Evolutionary conservation across 53 echinoderm and acorn worm genomes (phyloP), one percentile per base, ranked within the genome.

Genomic region (Mesocentrotus franciscanus): DNA sequence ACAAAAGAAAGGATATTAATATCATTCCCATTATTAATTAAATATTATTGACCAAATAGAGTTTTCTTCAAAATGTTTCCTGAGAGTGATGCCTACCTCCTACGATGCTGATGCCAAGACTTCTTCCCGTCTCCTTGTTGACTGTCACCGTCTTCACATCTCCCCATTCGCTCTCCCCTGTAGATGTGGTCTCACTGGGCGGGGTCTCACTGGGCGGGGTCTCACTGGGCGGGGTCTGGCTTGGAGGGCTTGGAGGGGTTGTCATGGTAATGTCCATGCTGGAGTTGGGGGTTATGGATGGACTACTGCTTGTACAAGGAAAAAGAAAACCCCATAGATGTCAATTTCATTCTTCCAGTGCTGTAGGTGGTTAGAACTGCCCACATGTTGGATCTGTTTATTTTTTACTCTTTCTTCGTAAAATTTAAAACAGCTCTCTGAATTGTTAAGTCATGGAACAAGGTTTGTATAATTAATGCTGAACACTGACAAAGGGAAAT

Each of bases 91-190:
- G 22, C 71, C 8, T 78, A 99, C 99, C 99, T 96, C 99, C 99
- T 0, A 99, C 96, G 71, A 99, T 99, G 87, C 99, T 99, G 95
- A 99, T 99, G 15, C 99, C 99, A 0, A 99, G 95, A 72, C 97
- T 98, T 83, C 95, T 96, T 20, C 96, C 96, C 1, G 96, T 95
- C 90, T 98, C 98, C 83, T 97, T 97, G 90, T 81, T 95, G 71
- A 99, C 95, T 12, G 94, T 92, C 61, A 99, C 99, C 10, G 96
- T 97, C 36, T 97, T 95, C 60, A 97, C 95, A 29, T 96, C 98
- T 85, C 97, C 97, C 95, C 95, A 95, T 59, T 85, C 59, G 27
- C 96, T 95, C 61, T 96, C 92, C 33, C 57, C 92, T 4, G 97
- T 16, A 4, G 85, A 10, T 17, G 93, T 36, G 60, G 95, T 30